phyloP scores from a whole-genome alignment of 2,113 vertebrate species.

The Otolemur garnettii region DNA sequence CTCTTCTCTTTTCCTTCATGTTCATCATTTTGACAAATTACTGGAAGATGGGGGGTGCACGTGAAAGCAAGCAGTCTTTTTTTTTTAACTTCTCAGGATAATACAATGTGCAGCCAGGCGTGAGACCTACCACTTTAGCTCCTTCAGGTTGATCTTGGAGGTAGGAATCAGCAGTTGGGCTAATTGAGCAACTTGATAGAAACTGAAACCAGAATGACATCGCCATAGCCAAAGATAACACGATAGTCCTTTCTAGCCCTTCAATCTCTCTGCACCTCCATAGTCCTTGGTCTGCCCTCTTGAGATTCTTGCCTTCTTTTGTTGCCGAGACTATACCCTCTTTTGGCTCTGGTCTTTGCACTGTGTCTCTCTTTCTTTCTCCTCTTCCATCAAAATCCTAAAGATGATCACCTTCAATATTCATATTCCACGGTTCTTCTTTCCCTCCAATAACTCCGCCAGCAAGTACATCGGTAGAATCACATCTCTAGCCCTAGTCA shows the following conservation, averaged over 20 bases:
- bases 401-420: background rate
- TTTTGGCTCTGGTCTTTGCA: background rate
- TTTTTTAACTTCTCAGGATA: background rate
- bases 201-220: background rate
- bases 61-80: constrained; percentile 18
- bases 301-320: background rate
- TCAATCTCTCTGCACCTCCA: background rate
- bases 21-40: background rate
- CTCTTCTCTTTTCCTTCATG: background rate
- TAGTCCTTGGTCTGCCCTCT: background rate
- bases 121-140: background rate
- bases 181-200: background rate
- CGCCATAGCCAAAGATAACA: background rate
- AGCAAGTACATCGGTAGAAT: constrained; percentile 4
- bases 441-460: background rate
- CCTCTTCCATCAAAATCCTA: background rate
- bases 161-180: background rate
- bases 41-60: background rate
- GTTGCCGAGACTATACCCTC: background rate
- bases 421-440: background rate
- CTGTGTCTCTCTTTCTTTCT: background rate
- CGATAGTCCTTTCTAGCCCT: background rate
- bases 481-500: background rate
- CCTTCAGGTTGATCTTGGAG: background rate
- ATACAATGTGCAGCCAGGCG: background rate